Conservation (phyloP, 2,888 invertebrate genomes). For the Athrips mouffetella region DNA sequence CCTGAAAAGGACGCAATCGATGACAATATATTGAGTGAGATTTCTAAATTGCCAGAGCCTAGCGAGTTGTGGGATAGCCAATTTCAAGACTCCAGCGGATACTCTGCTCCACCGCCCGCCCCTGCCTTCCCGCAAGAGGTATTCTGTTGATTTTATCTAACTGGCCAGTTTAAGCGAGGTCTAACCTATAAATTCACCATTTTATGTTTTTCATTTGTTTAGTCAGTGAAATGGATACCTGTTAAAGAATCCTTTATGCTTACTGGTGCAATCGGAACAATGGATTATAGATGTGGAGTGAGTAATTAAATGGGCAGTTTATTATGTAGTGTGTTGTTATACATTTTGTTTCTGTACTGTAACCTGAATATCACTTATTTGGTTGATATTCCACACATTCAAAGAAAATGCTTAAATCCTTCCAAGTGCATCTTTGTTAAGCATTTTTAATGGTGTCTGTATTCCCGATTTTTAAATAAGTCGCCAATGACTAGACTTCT, state of each 20-base stretch:
- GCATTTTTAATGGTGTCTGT: no score
- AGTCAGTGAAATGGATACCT: slow-evolving; percentile 9
- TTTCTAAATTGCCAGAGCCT: slow-evolving; percentile 63
- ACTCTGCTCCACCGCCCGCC: slow-evolving; percentile 31
- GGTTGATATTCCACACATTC: no score
- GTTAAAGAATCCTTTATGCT: not conserved
- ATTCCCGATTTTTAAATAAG: no score
- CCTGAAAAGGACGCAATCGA: slow-evolving; percentile 59
- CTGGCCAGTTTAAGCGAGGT: not conserved
- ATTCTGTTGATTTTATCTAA: slow-evolving; percentile 11
- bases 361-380: not conserved
- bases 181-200: not conserved
- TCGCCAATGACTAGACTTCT: no score
- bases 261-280: slow-evolving; percentile 7
- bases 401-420: no score
- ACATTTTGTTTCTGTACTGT: not conserved
- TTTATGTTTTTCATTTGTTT: slow-evolving; percentile 2
- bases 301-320: slow-evolving; percentile 6
- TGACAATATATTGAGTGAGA: slow-evolving; percentile 65
- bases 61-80: slow-evolving; percentile 67
- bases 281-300: slow-evolving; percentile 8
- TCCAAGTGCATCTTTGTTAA: no score
- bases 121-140: slow-evolving; percentile 44
- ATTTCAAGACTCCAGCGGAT: slow-evolving; percentile 46
- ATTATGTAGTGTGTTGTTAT: not conserved